Conservation (phyloP, 2,888 invertebrate genomes). For the Psylliodes chrysocephalus region DNA sequence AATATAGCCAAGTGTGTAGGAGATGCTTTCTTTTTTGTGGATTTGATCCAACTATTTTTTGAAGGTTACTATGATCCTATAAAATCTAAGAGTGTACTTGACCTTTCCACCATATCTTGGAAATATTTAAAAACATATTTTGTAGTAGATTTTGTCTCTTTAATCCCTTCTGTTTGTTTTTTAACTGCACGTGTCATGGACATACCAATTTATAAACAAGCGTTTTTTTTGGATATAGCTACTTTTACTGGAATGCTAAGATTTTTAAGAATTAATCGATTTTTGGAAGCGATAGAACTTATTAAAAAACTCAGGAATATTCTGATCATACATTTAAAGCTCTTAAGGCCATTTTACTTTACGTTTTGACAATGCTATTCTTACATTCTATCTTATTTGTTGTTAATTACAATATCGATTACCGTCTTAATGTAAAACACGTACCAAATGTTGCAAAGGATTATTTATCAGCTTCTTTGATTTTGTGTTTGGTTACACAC, state of each 20-base stretch:
- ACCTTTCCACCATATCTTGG: neutral
- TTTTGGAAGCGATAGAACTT: slow-evolving; percentile 1
- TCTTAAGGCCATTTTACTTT: slow-evolving; percentile 16
- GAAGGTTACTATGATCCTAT: slow-evolving; percentile 5
- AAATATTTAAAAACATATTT: slow-evolving; percentile 7
- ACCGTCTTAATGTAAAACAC: neutral
- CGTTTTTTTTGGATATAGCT: neutral
- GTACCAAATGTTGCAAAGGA: neutral
- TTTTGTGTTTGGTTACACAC: neutral
- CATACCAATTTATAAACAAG: neutral
- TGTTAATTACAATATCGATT: neutral
- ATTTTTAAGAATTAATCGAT: slow-evolving; percentile 1
- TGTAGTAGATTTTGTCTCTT: neutral
- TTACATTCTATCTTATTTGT: slow-evolving; percentile 7
- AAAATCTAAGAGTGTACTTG: neutral
- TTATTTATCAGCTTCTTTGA: neutral
- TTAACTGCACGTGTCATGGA: neutral
- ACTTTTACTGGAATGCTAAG: neutral
- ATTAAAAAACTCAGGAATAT: slow-evolving; percentile 3
- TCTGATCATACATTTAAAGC: slow-evolving; percentile 27
- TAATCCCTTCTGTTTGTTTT: neutral
- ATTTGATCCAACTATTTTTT: slow-evolving; percentile 15
- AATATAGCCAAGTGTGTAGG: neutral
- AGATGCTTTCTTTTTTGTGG: slow-evolving; percentile 1
- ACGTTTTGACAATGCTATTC: slow-evolving; percentile 8